Percentiles rank a stretch among this genome's conserved stretches.
phyloP scores from a whole-genome alignment of 2,888 invertebrate species.

The Polia nebulosa region DNA sequence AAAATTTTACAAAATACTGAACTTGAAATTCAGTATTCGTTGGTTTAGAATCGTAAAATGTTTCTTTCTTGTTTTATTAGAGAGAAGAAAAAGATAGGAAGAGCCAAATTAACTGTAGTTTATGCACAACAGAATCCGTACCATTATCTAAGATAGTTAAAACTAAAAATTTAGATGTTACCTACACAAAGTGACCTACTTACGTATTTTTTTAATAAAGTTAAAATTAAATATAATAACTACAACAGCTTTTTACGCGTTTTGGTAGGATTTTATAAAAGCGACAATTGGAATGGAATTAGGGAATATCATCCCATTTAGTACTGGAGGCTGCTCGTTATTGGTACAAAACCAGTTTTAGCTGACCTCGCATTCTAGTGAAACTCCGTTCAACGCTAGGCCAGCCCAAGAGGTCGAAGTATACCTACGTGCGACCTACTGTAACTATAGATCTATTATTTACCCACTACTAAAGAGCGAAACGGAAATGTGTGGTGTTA shows the following conservation, averaged over 20 bases:
- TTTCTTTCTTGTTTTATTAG: too few species aligned
- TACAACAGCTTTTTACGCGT: conserved; percentile 43
- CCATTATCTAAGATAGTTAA: not conserved
- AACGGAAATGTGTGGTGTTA: too few species aligned
- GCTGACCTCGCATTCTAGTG: not conserved
- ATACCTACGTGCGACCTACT: too few species aligned
- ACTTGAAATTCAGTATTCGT: too few species aligned
- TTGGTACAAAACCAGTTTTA: not conserved
- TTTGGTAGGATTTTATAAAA: conserved; percentile 49
- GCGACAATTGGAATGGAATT: conserved; percentile 3
- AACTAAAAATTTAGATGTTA: not conserved
- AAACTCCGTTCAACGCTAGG: not conserved
- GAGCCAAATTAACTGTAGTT: too few species aligned
- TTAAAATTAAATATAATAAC: conserved; percentile 17
- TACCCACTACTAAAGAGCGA: too few species aligned
- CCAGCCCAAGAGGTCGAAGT: not conserved
- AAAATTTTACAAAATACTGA: too few species aligned
- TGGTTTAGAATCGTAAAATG: too few species aligned
- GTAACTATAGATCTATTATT: not conserved
- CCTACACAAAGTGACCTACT: conserved; percentile 25
- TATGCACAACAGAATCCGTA: too few species aligned
- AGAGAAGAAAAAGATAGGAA: too few species aligned
- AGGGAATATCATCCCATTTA: not conserved
- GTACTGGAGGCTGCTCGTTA: not conserved
- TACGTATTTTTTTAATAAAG: conserved; percentile 12